phyloP scores from a whole-genome alignment of 1,140 invertebrate genomes.

The Pogonomyrmex californicus region DNA sequence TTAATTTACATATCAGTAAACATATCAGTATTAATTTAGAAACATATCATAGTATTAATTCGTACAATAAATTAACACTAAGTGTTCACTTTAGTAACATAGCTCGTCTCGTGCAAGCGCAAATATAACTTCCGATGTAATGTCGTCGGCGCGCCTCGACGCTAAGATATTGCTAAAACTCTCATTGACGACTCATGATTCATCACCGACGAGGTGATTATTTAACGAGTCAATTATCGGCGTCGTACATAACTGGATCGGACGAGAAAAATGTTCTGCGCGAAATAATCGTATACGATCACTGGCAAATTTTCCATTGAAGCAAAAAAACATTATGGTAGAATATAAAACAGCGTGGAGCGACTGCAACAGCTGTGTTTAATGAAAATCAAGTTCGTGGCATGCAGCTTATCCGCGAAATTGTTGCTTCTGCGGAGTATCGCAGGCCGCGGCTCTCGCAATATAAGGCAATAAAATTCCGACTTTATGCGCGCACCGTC shows the following conservation, averaged over 20 bases:
- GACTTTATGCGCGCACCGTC: slow-evolving; percentile 30
- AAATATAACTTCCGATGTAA: neutral
- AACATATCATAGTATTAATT: neutral
- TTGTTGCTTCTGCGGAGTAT: slow-evolving; percentile 9
- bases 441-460: neutral
- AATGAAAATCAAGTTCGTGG: slow-evolving; percentile 35
- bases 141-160: slow-evolving; percentile 15
- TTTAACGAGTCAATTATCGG: slow-evolving; percentile 26
- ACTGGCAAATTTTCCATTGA: neutral
- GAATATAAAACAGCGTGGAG: neutral
- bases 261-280: slow-evolving; percentile 3
- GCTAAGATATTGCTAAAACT: slow-evolving; percentile 18
- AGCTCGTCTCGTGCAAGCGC: neutral
- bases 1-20: neutral
- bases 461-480: slow-evolving; percentile 48
- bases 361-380: neutral
- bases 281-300: neutral
- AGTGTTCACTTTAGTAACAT: neutral
- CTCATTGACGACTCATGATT: neutral
- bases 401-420: neutral
- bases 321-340: neutral
- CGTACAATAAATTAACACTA: too few relatives aligned
- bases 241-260: slow-evolving; percentile 25
- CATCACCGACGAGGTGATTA: slow-evolving; percentile 12
- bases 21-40: neutral